Evolutionary conservation across 2,113 vertebrate genomes (phyloP), one percentile per base, ranked within the genome.

Genomic region (Gavia stellata): DNA sequence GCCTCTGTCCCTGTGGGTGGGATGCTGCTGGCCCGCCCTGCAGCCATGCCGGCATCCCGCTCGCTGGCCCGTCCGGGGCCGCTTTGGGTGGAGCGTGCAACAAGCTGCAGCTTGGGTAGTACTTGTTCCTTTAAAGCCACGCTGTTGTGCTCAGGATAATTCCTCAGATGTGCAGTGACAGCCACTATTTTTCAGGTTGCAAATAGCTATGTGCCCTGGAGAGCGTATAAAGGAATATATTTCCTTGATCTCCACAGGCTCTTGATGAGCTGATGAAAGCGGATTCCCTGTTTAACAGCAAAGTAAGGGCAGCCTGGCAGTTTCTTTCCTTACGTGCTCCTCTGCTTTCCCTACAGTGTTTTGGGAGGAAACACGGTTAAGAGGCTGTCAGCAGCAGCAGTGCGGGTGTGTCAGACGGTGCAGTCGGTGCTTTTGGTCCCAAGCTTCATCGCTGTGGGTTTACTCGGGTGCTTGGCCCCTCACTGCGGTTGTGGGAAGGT

Each of bases 31-130:
- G 9, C 25, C 21, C 40, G 42, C 49, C 61, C 40, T 36, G 38
- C 52, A 56, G 50, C 13, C 1, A 0, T 50, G 25, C 45, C 50
- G 7, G 7, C 4, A 4, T 50, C 47, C 33, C 0, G 0, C 67
- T 61, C 4, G 0, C 44, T 45, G 25, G 34, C 42, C n/a, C 1
- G 0, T 17, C 71, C 1, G 7, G 61, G 55, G 40, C 56, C 7
- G 1, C 19, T 28, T 45, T 12, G n/a, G 74, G 71, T 47, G 40
- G 63, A 50, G 33, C 1, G 0, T 34, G 42, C n/a, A 28, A 7
- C 44, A 47, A 21, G 14, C 72, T 85, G 61, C 36, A 8, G 36
- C 18, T 34, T 28, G 58, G 44, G 56, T 15, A 23, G 53, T 17
- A 5, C 36, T 72, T 56, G 28, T 63, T 79, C 52, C 66, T 75